Base-by-base conservation (phyloP, 2,888 invertebrate genomes). In the Melieria picta region DNA sequence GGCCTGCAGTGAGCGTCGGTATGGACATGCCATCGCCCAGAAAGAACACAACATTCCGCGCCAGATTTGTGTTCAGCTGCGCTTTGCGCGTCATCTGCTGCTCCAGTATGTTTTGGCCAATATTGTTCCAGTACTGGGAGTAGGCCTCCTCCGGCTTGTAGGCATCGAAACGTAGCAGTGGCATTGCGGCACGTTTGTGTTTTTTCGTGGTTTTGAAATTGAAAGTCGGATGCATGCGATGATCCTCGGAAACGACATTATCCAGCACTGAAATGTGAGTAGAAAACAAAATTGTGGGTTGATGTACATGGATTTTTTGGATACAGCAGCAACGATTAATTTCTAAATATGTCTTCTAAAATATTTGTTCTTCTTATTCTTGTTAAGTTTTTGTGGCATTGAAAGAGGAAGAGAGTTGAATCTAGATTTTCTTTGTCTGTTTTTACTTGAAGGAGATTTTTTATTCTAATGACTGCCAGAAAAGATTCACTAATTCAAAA, bases 1-100 rank as follows among this genome's bases (percentile, higher is more conserved):
- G 89, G 1, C 94, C 91, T 0, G 95, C 95, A 0, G 94, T 92
- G 63, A 95, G 85, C 0, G 96, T 96, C 0, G 94, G 90, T 75
- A 95, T 90, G 55, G 95, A 94, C 95, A 96, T 94, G 1, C 96
- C 96, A 82, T 96, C 96, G 7, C 93, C 93, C 72, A 94, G 87
- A 83, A 93, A 93, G 83, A 93, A 87, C 63, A 93, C 91, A 9
- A 92, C 87, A 84, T 93, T 93, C 76, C 87, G 87, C 9, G 89
- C 89, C 76, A 83, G 62, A 69, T 87, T 83, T 60, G 82, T 86
- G 77, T 87, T 87, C 5, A 82, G 72, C 9, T 77, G 74, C 67
- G 81, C 72, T 65, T 83, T 84, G 69, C 79, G 81, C 48, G 81
- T 79, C 72, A 86, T 77, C 69, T 89, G 87, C 64, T 83, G 80